A percentile compares a stretch with the other conserved stretches of the same genome.
Conservation (phyloP, 2,113 vertebrate species). For the Aegithalos caudatus region DNA sequence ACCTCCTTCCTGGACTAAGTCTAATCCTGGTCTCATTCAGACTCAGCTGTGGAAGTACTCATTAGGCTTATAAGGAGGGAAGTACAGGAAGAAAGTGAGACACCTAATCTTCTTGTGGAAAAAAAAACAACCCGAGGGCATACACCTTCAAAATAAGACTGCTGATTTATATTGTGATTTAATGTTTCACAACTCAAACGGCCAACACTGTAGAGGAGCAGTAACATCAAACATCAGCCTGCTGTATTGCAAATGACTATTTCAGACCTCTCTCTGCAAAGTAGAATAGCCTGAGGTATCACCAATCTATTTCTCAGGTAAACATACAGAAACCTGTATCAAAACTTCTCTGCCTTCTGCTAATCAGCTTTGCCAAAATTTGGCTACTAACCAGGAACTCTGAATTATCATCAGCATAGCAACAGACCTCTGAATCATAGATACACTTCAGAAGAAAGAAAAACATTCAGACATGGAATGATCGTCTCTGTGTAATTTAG, state of each 20-base stretch:
- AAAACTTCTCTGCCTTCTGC: not conserved
- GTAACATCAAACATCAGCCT: not conserved
- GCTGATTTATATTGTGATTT: not conserved
- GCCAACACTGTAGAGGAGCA: not conserved
- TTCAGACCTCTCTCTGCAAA: not conserved
- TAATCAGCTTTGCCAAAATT: not conserved
- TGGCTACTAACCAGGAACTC: not conserved
- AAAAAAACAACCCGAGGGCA: not conserved
- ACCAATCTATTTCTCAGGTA: not conserved
- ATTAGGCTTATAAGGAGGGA: not conserved
- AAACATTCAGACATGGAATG: not conserved
- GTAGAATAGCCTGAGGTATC: not conserved
- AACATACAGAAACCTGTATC: not conserved
- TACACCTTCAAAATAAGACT: not conserved
- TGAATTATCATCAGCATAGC: not conserved
- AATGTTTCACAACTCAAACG: not conserved
- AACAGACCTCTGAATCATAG: not conserved
- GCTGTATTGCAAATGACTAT: not conserved
- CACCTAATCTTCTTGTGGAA: not conserved
- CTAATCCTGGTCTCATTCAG: not conserved
- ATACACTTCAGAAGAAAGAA: not conserved
- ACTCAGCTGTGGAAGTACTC: not conserved
- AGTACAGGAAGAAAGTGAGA: fast-evolving
- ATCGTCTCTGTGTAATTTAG: not conserved
- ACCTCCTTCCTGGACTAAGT: not conserved